A percentile compares a stretch with the other conserved stretches of the same genome.
These are phyloP conservation scores for Ectemnius cavifrons DNA, from an alignment of 2,888 invertebrate genomes.

Conservation along the genomic window DNA sequence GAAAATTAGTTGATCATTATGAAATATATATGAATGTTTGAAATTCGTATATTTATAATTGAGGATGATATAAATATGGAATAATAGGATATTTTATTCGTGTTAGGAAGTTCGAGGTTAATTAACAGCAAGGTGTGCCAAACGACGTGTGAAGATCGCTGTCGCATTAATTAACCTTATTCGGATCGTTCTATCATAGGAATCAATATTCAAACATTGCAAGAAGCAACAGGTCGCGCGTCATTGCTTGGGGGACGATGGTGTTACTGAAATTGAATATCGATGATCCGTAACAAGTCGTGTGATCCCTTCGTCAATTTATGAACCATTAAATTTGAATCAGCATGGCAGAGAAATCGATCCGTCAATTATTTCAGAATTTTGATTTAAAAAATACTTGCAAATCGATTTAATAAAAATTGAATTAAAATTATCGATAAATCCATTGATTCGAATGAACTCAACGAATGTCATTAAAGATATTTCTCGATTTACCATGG, in stretches of 20 bases:
- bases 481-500: too few species aligned
- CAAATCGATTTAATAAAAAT: constrained; percentile 52
- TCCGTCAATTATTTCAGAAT: too few species aligned
- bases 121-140: constrained; percentile 70
- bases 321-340: constrained; percentile 65
- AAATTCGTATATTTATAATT: too few species aligned
- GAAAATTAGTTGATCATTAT: too few species aligned
- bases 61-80: too few species aligned
- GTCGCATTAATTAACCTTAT: constrained; percentile 70
- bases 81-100: constrained; percentile 13
- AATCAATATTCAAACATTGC: neutral
- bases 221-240: neutral
- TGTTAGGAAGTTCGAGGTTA: constrained; percentile 37
- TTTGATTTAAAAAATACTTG: too few species aligned
- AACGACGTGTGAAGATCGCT: constrained; percentile 70
- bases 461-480: neutral
- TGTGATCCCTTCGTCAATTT: constrained; percentile 53
- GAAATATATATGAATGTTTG: too few species aligned
- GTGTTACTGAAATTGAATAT: constrained; percentile 55
- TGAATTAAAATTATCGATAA: too few species aligned
- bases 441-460: too few species aligned
- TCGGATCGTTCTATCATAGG: constrained; percentile 17
- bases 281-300: constrained; percentile 35
- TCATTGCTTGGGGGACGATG: constrained; percentile 32
- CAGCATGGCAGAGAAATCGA: constrained; percentile 43